Percentiles rank a stretch among this genome's conserved stretches.
These are phyloP conservation scores for Trissolcus japonicus DNA, from an alignment of 2,888 invertebrate species.

Conservation along the genomic window DNA sequence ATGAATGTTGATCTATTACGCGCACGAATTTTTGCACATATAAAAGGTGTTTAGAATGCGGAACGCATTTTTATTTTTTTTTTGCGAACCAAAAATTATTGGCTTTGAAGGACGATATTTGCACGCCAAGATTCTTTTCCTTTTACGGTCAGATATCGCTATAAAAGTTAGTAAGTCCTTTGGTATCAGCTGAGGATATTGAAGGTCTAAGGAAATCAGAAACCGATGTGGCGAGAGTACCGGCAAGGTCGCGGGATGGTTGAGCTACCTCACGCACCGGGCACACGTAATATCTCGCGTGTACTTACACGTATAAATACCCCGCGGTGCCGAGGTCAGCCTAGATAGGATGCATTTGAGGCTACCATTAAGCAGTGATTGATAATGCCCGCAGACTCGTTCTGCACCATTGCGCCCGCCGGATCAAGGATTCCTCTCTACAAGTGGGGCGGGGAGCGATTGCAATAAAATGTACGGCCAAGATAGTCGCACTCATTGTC, in stretches of 20 bases:
- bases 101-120: no score
- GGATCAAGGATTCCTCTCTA: slow-evolving; percentile 64
- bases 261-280: slow-evolving; percentile 39
- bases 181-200: slow-evolving; percentile 14
- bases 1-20: not conserved
- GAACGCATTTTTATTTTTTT: no score
- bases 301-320: slow-evolving; percentile 42
- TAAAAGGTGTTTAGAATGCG: no score
- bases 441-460: slow-evolving; percentile 44
- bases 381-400: slow-evolving; percentile 70
- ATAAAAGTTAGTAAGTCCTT: slow-evolving; percentile 7
- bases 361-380: slow-evolving; percentile 70
- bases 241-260: slow-evolving; percentile 41
- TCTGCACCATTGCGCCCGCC: slow-evolving; percentile 66
- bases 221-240: slow-evolving; percentile 33
- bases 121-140: no score
- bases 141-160: not conserved
- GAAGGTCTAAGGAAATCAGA: slow-evolving; percentile 42
- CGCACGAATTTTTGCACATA: no score
- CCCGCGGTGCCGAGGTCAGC: slow-evolving; percentile 53
- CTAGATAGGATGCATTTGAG: slow-evolving; percentile 66
- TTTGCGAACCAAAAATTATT: no score
- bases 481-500: slow-evolving; percentile 17
- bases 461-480: slow-evolving; percentile 55
- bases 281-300: slow-evolving; percentile 50